Percentiles rank a stretch among this genome's conserved stretches.
Evolutionary conservation across 2,888 invertebrate species (phyloP).

Genomic region (Protodeltote pygarga): DNA sequence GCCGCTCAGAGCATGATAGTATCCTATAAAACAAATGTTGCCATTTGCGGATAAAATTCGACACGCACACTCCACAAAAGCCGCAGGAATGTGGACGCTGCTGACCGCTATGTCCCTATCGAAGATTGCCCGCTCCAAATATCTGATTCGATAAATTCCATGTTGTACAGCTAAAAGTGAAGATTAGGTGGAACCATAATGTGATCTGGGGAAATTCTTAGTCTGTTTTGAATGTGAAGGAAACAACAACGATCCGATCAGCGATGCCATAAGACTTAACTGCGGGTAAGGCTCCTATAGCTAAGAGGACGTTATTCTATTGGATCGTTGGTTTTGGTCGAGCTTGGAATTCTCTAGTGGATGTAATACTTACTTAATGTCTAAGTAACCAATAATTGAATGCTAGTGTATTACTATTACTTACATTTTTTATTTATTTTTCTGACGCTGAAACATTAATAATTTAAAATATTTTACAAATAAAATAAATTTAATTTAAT

Average conservation of each 20-base stretch:
- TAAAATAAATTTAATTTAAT: no score
- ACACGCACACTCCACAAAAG: slow-evolving; percentile 44
- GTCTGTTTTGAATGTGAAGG: slow-evolving; percentile 23
- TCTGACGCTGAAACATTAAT: no score
- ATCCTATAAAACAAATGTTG: slow-evolving; percentile 45
- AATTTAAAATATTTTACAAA: no score
- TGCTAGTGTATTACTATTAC: no score
- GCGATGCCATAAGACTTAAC: slow-evolving; percentile 42
- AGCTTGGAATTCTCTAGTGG: no score
- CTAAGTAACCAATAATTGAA: no score
- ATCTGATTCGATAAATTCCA: slow-evolving; percentile 42
- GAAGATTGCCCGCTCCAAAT: slow-evolving; percentile 40
- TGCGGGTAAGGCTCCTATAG: slow-evolving; percentile 29
- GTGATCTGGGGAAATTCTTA: slow-evolving; percentile 38
- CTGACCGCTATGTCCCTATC: slow-evolving; percentile 38
- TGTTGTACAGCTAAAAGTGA: slow-evolving; percentile 42
- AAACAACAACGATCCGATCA: slow-evolving; percentile 24
- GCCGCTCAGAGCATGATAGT: slow-evolving; percentile 35
- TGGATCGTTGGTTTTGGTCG: no score
- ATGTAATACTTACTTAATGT: no score
- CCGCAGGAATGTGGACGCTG: slow-evolving; percentile 40
- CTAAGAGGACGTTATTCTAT: slow-evolving; percentile 32
- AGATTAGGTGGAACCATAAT: slow-evolving; percentile 46
- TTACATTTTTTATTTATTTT: no score
- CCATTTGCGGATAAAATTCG: slow-evolving; percentile 45